Conservation (phyloP, 2,888 invertebrate genomes). For the Cephus pulcher region DNA sequence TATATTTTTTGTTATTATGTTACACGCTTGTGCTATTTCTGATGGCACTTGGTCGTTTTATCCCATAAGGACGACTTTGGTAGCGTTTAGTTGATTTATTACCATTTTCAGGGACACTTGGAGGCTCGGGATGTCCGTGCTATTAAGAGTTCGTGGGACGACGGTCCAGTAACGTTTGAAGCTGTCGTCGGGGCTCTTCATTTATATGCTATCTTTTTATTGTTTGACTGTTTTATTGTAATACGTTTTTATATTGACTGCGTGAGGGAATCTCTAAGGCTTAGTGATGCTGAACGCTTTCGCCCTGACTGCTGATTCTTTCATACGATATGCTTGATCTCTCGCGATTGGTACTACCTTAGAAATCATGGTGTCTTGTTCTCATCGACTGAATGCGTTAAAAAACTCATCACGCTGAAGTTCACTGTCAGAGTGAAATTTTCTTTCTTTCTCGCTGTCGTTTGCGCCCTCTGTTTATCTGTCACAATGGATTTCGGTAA, state of each 20-base stretch:
- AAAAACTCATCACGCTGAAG: neutral
- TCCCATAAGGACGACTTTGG: neutral
- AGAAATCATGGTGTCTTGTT: neutral
- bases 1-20: neutral
- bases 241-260: conserved; percentile 24
- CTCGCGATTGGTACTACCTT: conserved; percentile 9
- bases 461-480: neutral
- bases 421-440: conserved; percentile 10
- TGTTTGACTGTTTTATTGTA: conserved; percentile 19
- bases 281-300: conserved; percentile 45
- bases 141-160: neutral
- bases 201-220: conserved; percentile 43
- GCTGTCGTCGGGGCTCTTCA: conserved; percentile 19
- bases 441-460: neutral
- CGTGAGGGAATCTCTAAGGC: conserved; percentile 25
- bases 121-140: neutral
- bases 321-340: conserved; percentile 33
- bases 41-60: neutral
- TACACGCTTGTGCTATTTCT: neutral
- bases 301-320: conserved; percentile 25
- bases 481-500: neutral
- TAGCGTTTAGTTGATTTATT: neutral
- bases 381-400: neutral
- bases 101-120: neutral
- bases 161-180: conserved; percentile 25